Conservation (phyloP, 2,888 invertebrate species). For the Leucozona laternaria region DNA sequence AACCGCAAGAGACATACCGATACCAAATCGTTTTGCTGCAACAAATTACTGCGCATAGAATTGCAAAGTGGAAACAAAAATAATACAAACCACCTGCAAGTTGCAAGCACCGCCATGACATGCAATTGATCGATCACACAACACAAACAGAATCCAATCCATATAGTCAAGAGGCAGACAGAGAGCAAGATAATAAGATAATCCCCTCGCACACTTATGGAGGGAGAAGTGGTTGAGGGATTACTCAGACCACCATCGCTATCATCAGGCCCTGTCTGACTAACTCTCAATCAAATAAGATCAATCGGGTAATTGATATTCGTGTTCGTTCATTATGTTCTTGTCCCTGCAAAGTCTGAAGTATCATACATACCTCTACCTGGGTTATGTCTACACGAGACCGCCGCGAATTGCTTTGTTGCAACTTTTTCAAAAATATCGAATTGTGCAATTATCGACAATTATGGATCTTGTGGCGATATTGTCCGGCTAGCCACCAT, state of each 20-base stretch:
- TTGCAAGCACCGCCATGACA: constrained; percentile 40
- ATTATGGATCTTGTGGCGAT: constrained; percentile 65
- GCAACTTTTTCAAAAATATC: constrained; percentile 54
- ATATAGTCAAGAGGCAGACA: constrained; percentile 20
- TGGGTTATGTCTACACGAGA: constrained; percentile 18
- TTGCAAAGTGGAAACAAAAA: constrained; percentile 26
- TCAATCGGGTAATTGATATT: constrained; percentile 74
- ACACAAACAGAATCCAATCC: constrained; percentile 4
- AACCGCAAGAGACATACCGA: constrained; percentile 4
- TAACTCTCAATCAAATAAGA: constrained; percentile 73
- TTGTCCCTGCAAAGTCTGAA: constrained; percentile 30
- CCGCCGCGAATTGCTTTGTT: constrained; percentile 66
- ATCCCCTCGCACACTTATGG: constrained; percentile 46
- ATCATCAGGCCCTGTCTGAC: constrained; percentile 58
- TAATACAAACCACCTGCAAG: constrained; percentile 68
- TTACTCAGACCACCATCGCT: constrained; percentile 68
- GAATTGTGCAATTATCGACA: constrained; percentile 75
- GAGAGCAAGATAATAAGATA: constrained; percentile 27
- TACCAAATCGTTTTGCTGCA: constrained; percentile 20
- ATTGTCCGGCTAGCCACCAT: constrained; percentile 46
- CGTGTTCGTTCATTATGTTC: constrained; percentile 50
- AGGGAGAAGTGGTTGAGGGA: constrained; percentile 36
- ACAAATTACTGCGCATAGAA: constrained; percentile 21
- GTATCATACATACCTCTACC: too few species aligned
- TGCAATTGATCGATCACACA: constrained; percentile 71